Conservation (phyloP, 2,113 vertebrate species). For the Neolamprologus fasciatus region DNA sequence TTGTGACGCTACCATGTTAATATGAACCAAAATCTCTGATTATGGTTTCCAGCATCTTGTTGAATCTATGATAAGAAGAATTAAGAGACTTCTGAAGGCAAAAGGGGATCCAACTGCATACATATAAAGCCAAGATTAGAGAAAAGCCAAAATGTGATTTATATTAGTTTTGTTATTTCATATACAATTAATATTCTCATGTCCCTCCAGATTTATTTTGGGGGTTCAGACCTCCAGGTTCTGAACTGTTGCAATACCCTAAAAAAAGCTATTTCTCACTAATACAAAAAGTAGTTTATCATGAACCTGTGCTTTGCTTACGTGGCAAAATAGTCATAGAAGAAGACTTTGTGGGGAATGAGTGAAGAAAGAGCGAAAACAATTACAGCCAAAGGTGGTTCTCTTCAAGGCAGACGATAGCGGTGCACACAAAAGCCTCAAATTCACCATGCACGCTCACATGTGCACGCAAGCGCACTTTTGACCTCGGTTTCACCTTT, state of each 20-base stretch:
- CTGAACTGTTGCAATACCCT: neutral
- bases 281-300: neutral
- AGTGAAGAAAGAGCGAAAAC: neutral
- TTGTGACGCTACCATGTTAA: neutral
- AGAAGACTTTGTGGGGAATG: neutral
- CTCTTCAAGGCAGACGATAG: neutral
- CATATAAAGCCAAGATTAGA: neutral
- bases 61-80: neutral
- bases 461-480: neutral
- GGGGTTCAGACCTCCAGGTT: neutral
- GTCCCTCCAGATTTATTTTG: neutral
- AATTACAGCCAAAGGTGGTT: neutral
- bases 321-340: neutral
- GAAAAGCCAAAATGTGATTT: neutral
- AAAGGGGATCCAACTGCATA: neutral
- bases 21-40: neutral
- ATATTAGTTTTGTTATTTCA: neutral
- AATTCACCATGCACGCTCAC: neutral
- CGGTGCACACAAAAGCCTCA: neutral
- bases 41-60: neutral
- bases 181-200: neutral
- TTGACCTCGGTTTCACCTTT: conserved; percentile 40
- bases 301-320: neutral
- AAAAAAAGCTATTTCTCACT: neutral
- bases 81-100: neutral